A percentile compares a stretch with the other conserved stretches of the same genome.
These are phyloP conservation scores for Drosophila kohkoa DNA, from an alignment of 1,140 invertebrate species.

Conservation along the genomic window DNA sequence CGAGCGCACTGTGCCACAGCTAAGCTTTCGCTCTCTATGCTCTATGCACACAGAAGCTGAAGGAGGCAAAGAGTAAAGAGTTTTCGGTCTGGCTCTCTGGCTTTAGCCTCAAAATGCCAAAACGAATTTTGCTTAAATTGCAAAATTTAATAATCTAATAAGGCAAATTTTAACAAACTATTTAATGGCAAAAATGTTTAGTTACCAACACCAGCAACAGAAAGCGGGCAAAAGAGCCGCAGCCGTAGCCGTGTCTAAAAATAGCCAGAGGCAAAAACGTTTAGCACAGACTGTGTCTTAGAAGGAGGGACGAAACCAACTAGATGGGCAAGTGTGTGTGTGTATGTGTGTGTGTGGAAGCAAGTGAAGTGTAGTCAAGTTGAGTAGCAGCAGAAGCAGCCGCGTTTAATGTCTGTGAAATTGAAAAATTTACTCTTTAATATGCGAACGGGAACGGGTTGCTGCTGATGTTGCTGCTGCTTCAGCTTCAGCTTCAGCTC, in stretches of 20 bases:
- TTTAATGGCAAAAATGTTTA: conserved; percentile 74
- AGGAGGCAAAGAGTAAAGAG: background rate
- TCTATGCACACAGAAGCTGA: background rate
- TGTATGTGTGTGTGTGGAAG: conserved; percentile 5
- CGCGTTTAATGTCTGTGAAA: conserved; percentile 83
- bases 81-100: background rate
- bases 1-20: conserved; percentile 15
- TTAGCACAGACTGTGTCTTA: conserved; percentile 66
- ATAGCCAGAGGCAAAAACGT: conserved; percentile 70
- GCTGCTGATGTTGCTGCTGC: conserved; percentile 7
- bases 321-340: conserved; percentile 1
- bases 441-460: conserved; percentile 70
- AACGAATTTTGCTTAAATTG: conserved; percentile 79
- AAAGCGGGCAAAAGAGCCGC: conserved; percentile 15
- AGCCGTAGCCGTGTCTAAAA: conserved; percentile 48
- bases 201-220: conserved; percentile 26
- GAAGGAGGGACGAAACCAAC: background rate
- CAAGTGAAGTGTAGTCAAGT: conserved; percentile 40
- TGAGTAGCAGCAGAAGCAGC: conserved; percentile 47
- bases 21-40: conserved; percentile 27
- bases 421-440: conserved; percentile 83
- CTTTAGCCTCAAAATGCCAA: conserved; percentile 54
- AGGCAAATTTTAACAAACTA: conserved; percentile 83
- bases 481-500: background rate
- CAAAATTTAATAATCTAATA: conserved; percentile 83